Evolutionary conservation across 2,113 vertebrate species (phyloP).

Genomic region (Nycticryphes semicollaris): DNA sequence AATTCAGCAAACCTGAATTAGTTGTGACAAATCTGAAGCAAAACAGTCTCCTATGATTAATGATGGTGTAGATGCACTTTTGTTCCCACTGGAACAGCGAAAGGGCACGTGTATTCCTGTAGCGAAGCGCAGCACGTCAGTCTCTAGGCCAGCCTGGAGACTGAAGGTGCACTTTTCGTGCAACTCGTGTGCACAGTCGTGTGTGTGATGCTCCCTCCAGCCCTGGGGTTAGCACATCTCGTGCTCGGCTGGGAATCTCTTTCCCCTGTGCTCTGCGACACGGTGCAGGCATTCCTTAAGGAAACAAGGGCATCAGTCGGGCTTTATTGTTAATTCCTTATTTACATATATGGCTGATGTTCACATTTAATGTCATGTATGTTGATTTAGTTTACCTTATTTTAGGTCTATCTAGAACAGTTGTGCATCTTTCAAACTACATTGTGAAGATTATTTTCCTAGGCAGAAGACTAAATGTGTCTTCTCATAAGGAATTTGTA

Average conservation of each 20-base stretch:
- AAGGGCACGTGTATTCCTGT: background rate
- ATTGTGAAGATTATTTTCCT: background rate
- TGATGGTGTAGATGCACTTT: background rate
- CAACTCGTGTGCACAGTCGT: accelerated
- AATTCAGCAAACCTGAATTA: background rate
- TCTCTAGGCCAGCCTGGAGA: background rate
- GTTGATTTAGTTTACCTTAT: background rate
- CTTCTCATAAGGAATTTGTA: background rate
- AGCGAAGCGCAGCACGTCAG: accelerated
- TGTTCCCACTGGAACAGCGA: background rate
- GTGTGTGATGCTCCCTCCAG: background rate
- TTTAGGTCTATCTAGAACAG: background rate
- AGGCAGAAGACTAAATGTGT: background rate
- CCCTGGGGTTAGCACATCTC: background rate
- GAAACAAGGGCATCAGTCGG: background rate
- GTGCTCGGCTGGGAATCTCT: background rate
- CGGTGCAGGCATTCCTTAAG: background rate
- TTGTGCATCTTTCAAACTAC: background rate
- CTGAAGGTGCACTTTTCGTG: background rate
- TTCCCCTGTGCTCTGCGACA: background rate
- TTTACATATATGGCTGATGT: background rate
- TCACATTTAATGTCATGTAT: background rate
- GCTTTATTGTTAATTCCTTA: background rate
- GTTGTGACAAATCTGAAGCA: conserved; percentile 28
- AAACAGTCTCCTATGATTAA: conserved; percentile 1